Base-by-base conservation (phyloP, 1,140 invertebrate species). In the Spodoptera litura region DNA sequence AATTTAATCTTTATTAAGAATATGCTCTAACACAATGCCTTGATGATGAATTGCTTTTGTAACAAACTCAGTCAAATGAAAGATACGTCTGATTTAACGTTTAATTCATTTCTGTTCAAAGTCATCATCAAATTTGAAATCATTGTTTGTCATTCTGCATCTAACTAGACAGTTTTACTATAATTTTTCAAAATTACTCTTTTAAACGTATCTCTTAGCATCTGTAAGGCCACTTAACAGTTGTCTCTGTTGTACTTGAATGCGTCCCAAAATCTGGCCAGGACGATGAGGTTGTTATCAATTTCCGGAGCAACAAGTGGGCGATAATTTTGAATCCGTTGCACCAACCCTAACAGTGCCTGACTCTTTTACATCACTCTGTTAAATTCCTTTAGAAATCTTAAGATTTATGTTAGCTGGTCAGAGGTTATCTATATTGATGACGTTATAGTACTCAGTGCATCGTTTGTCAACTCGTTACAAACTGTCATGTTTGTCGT, bases 291-390 rank as follows among this genome's bases (percentile, higher is more conserved):
- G 87, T 87, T 89, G 91, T 92, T 93, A 93, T 94, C 93, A 94
- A 94, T 94, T 93, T 92, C 87, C 88, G 82, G 83, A 75, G 91
- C 91, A 94, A 94, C 93, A 93, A 94, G 93, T 94, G 93, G 91
- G 76, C 91, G 80, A 94, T 94, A 94, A 94, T 91, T 93, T 90
- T 93, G 91, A 89, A 89, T 87, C 84, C 88, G 84, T 74, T 90
- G 86, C 87, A 90, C 85, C 89, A 86, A 81, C 81, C 81, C 81
- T 87, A 64, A 75, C 81, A 81, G n/a, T 58, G 59, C 20, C 74
- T 72, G 27, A 75, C 73, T 73, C 79, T 81, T 78, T 80, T 78
- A 81, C 66, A 78, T 81, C 51, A 72, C 56, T 79, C 11, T 74
- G 64, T 78, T 81, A 51, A 51, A 76, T 81, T 80, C 31, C 68